Evolutionary conservation across 2,888 invertebrate species (phyloP).

Genomic region (Agrotis segetum): DNA sequence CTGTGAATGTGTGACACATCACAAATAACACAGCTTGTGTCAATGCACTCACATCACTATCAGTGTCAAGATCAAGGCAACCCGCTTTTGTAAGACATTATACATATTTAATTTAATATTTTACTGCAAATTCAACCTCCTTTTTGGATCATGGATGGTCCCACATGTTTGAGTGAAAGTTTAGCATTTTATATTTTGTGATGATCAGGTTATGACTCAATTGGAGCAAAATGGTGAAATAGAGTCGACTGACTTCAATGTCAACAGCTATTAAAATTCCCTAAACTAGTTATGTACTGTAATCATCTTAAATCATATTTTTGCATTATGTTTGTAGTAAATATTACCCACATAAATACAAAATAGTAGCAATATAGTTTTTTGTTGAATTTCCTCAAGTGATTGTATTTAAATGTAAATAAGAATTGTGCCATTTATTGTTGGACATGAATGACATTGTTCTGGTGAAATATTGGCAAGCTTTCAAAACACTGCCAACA

Average conservation of each 20-base stretch:
- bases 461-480: constrained; percentile 72
- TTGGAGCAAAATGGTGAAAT: not conserved
- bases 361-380: constrained; percentile 25
- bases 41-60: constrained; percentile 59
- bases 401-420: constrained; percentile 60
- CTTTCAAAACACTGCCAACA: constrained; percentile 74
- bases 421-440: constrained; percentile 54
- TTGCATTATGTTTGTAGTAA: not conserved
- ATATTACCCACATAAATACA: constrained; percentile 27
- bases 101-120: constrained; percentile 7
- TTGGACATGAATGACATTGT: constrained; percentile 63
- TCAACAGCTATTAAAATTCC: constrained; percentile 6
- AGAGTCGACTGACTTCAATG: not conserved
- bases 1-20: constrained; percentile 36
- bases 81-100: constrained; percentile 6
- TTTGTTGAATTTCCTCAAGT: constrained; percentile 34
- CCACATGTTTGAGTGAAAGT: not conserved
- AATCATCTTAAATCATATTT: constrained; percentile 2
- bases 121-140: not conserved
- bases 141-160: not conserved
- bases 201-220: constrained; percentile 7
- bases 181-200: not conserved
- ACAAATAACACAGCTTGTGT: constrained; percentile 55
- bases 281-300: constrained; percentile 6
- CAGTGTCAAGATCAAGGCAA: constrained; percentile 74